These are phyloP conservation scores for Tragulus kanchil DNA, from an alignment of 2,113 vertebrate genomes.

Conservation along the genomic window DNA sequence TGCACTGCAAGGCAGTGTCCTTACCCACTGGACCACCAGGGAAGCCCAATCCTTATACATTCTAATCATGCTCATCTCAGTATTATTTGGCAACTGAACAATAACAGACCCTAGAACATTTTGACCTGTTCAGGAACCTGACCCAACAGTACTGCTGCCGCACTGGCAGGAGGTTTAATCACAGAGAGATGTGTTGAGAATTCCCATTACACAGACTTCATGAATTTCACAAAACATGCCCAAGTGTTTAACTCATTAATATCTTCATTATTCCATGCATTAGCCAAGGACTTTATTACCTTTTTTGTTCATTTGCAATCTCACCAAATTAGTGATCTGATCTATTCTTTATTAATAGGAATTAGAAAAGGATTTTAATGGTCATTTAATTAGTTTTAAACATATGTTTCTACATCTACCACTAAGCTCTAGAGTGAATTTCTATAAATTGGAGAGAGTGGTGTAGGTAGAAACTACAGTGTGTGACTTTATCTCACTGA, in stretches of 20 bases:
- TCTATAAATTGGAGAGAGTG: neutral
- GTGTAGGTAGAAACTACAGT: neutral
- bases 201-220: neutral
- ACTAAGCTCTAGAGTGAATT: conserved; percentile 48
- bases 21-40: too few species aligned
- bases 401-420: conserved; percentile 48
- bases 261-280: conserved; percentile 45
- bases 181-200: neutral
- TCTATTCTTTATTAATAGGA: conserved; percentile 59
- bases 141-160: neutral
- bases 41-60: neutral
- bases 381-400: conserved; percentile 73
- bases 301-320: conserved; percentile 60
- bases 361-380: conserved; percentile 63
- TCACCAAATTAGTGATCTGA: conserved; percentile 56
- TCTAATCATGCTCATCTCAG: neutral
- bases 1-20: too few species aligned
- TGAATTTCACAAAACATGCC: conserved; percentile 48
- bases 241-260: conserved; percentile 55
- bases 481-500: neutral
- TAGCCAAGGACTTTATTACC: conserved; percentile 59
- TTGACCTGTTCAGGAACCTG: neutral
- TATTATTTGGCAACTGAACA: neutral
- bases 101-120: neutral
- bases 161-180: neutral